Base-by-base conservation (phyloP, 2,888 invertebrate species). In the Rotaria sp. region DNA sequence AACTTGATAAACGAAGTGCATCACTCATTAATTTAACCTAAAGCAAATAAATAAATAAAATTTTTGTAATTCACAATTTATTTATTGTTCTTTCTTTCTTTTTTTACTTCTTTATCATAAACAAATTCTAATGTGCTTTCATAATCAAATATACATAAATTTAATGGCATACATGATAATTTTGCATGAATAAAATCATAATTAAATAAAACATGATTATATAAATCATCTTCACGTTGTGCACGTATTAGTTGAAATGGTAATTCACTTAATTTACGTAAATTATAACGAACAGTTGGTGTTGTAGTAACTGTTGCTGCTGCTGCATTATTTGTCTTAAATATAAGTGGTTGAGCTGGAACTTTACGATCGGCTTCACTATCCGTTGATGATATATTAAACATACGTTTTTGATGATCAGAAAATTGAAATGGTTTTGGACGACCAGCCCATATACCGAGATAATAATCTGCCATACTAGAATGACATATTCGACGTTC, bases 111-210 rank as follows among this genome's bases (percentile, higher is more conserved):
- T 85, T 90, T 90, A 88, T 91, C 90, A 86, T 89, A 89, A 30
- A 89, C 89, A 85, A 89, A 88, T 38, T 30, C 88, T 30, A 92
- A 89, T 21, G 96, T 95, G 90, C 98, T 97, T 91, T 98, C 97
- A 89, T 96, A 97, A 91, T 98, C 98, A 11, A 96, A 95, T 15
- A 98, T 92, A 1, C 97, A 95, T 0, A 96, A 95, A 91, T 97
- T 97, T 26, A 99, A 93, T 0, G 98, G 97, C 90, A 97, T 97
- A 89, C 96, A 96, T 88, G 95, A 95, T 0, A 97, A 93, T 90
- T 98, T 98, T 0, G 97, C 96, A 90, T 97, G 96, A 0, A 98
- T 93, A 96, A 97, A 99, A 89, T 96, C 95, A 90, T 97, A 98
- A 92, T 97, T 97, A 92, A 99, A 99, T 0, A 98, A 93, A 0